Evolutionary conservation across 2,888 invertebrate species (phyloP).

Genomic region (Apocheima hispidaria): DNA sequence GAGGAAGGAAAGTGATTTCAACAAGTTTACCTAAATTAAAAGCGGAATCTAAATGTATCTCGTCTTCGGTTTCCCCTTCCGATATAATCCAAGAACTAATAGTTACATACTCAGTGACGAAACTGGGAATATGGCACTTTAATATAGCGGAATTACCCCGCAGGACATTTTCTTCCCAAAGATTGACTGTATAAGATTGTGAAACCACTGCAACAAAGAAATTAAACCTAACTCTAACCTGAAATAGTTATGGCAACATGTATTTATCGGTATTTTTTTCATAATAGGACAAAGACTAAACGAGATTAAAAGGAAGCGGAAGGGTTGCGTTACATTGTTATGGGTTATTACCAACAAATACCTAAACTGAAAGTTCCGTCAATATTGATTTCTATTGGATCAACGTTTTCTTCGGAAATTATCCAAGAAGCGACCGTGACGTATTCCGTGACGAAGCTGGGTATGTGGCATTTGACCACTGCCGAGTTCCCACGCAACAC

Average conservation of each 20-base stretch:
- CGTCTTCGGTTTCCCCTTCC: conserved; percentile 82
- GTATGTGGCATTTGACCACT: conserved; percentile 96
- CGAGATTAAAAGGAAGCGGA: conserved; percentile 39
- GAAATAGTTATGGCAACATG: not conserved
- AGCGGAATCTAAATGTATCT: conserved; percentile 79
- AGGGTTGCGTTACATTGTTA: conserved; percentile 22
- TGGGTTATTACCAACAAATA: conserved; percentile 49
- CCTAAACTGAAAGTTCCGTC: conserved; percentile 73
- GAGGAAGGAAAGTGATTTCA: conserved; percentile 28
- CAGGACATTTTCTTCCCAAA: conserved; percentile 96
- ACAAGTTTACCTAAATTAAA: conserved; percentile 71
- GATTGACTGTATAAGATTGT: conserved; percentile 94
- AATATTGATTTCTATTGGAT: conserved; percentile 71
- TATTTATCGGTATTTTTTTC: too few species aligned
- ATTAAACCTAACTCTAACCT: not conserved
- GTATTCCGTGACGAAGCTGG: conserved; percentile 96
- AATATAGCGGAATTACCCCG: conserved; percentile 95
- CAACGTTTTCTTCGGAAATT: conserved; percentile 90
- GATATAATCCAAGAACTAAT: conserved; percentile 95
- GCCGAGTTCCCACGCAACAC: conserved; percentile 96
- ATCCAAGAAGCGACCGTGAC: conserved; percentile 95
- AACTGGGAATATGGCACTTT: conserved; percentile 97
- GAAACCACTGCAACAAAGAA: conserved; percentile 91
- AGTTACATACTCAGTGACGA: conserved; percentile 95
- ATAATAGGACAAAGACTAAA: not conserved